Base-by-base conservation (phyloP, 2,888 invertebrate species). In the Andrena haemorrhoa region DNA sequence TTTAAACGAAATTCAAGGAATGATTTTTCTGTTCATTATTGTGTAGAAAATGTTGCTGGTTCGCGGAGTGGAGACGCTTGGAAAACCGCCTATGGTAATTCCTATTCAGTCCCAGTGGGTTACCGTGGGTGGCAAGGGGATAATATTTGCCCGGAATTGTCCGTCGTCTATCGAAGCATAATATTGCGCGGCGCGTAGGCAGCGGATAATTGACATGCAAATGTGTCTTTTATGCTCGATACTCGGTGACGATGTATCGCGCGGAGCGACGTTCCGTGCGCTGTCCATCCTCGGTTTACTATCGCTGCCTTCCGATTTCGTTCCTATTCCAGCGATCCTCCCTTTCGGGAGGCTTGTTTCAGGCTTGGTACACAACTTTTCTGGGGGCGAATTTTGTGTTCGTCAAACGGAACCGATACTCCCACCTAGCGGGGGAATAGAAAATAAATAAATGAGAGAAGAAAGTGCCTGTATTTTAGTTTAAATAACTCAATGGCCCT, bases 171-270 rank as follows among this genome's bases (percentile, higher is more conserved):
- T 86, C 86, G 79, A 60, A 69, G 72, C 77, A 68, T 71, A 65
- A 83, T 86, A 72, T 84, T 82, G 69, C 74, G 73, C 56, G 60
- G 74, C 66, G 83, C 73, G 87, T 88, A 86, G 88, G 87, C 73
- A 56, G 88, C 47, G 31, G 69, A 79, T 79, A 65, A 87, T 87
- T 87, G 87, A 88, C 86, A 87, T 87, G 87, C 88, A 86, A 87
- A 87, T 87, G 80, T 74, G 72, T 72, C 84, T 83, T 76, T 86
- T 76, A 82, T 58, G 74, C 69, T 71, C 26, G 73, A 64, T 70
- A 56, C 49, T 69, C 56, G 61, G 61, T 51, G 75, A 77, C 58
- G 41, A 49, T 16, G 51, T 60, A 73, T 69, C 41, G 31, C 56
- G 7, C 47, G 23, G 26, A 56, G 10, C 66, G 53, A 70, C 47